Evolutionary conservation across 2,888 invertebrate genomes (phyloP), one percentile per base, ranked within the genome.

Genomic region (Agelastica alni): DNA sequence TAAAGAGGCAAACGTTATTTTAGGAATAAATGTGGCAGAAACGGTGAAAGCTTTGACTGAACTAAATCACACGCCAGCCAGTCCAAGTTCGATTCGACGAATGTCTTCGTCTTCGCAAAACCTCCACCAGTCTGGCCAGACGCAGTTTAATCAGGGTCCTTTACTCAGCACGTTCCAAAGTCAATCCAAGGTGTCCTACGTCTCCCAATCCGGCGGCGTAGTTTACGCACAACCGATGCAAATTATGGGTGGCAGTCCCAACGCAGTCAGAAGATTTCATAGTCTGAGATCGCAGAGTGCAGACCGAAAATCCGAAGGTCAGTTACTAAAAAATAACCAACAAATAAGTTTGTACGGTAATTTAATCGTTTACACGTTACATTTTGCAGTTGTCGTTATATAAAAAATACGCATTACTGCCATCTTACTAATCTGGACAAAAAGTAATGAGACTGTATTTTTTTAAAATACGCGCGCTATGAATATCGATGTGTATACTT

Each of bases 1-100:
- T n/a, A n/a, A n/a, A n/a, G n/a, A n/a, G n/a, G n/a, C n/a, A n/a
- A n/a, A n/a, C n/a, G n/a, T 46, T 44, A 34, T 62, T 60, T 41
- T 31, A 65, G 78, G 80, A 43, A 80, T 86, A 30, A 88, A 86
- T 67, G 93, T 93, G 12, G 91, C 93, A 0, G 92, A 93, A 75
- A 91, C 92, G 0, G 90, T 93, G 4, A 89, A 91, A 72, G 91
- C 90, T 32, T 77, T 93, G 51, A 92, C 91, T 0, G 91, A 92
- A 70, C 77, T 92, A 58, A 87, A 90, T 67, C 93, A 93, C 77
- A 91, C 89, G 67, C 92, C 93, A 0, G 91, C 92, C 2, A 93
- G 92, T 62, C 93, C 93, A 3, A 86, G 87, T 60, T 81, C 89
- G 3, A 77, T 88, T 17, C 82, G 90, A 4, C 82, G 87, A 28